phyloP scores from a whole-genome alignment of 2,113 vertebrate species.

The Chinchilla lanigera region DNA sequence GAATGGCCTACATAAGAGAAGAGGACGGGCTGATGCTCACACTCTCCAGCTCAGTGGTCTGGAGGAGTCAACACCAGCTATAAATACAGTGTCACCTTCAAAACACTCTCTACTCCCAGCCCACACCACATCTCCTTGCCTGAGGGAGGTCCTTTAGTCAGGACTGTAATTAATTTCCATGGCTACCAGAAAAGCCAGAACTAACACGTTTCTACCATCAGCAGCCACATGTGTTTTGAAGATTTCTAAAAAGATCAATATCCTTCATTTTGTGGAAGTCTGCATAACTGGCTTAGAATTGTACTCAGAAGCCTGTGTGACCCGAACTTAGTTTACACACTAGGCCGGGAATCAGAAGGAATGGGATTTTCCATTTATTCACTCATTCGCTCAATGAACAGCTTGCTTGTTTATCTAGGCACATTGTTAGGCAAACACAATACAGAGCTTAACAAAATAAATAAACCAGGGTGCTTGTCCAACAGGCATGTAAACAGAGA shows the following conservation, averaged over 20 bases:
- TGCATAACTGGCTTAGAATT: background rate
- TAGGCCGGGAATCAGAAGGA: background rate
- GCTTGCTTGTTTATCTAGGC: background rate
- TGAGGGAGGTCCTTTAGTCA: constrained; percentile 69
- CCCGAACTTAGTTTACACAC: background rate
- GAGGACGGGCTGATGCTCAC: background rate
- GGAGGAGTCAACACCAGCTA: constrained; percentile 39
- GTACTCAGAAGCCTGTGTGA: background rate
- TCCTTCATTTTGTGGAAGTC: constrained; percentile 10
- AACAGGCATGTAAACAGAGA: background rate
- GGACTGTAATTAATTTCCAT: constrained; percentile 73
- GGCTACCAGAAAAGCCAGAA: constrained; percentile 62
- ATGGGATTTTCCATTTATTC: background rate
- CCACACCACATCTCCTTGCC: constrained; percentile 73
- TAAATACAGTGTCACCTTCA: constrained; percentile 52
- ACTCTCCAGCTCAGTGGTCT: background rate
- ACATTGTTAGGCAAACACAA: background rate
- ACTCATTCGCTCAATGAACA: background rate
- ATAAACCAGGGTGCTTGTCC: background rate
- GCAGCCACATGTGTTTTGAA: constrained; percentile 49
- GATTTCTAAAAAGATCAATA: constrained; percentile 43
- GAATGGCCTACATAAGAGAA: background rate
- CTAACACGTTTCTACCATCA: constrained; percentile 58
- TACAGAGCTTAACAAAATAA: background rate
- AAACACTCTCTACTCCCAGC: constrained; percentile 31